Base-by-base conservation (phyloP, 2,888 invertebrate genomes). In the Rhingia campestris region DNA sequence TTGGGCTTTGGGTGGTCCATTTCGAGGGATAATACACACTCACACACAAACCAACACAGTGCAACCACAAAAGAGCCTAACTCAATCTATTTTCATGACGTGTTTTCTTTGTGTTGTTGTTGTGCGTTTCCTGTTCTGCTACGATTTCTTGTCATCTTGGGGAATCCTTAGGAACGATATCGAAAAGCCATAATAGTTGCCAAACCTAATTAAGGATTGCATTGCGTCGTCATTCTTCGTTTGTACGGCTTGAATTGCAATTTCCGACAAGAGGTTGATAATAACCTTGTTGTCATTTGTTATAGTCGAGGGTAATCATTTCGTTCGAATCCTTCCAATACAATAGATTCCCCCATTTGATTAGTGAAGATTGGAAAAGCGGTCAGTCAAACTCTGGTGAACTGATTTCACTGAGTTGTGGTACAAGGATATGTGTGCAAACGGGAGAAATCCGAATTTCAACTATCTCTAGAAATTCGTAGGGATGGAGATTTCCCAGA, bases 181-280 rank as follows among this genome's bases (percentile, higher is more conserved):
- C 53, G 54, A 56, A 61, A 80, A 74, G 39, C 64, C 79, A 73
- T 66, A 73, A 32, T 43, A 73, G 54, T 59, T 33, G 32, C 39
- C 9, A 73, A 70, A 81, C 70, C 39, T 59, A 81, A 81, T 81
- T 74, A 80, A 58, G 49, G 51, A 73, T 32, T 73, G 67, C 66
- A 80, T 47, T 54, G 59, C 35, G 45, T 47, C 22, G 43, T 10
- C 10, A 33, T 54, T 2, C 22, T 22, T 67, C 54, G 39, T 64
- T 73, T 72, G 33, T 63, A 73, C 47, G 63, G 73, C 63, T 66
- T 77, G 14, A 70, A 64, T 77, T 72, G 64, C 39, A 64, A 51
- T 56, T 22, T 37, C 45, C 39, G 12, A 39, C 30, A 5, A 30
- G 37, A 37, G 56, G 14, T 0, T 47, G n/a, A 5, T 37, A 64